phyloP scores from a whole-genome alignment of 2,113 vertebrate species.

The Caracal caracal region DNA sequence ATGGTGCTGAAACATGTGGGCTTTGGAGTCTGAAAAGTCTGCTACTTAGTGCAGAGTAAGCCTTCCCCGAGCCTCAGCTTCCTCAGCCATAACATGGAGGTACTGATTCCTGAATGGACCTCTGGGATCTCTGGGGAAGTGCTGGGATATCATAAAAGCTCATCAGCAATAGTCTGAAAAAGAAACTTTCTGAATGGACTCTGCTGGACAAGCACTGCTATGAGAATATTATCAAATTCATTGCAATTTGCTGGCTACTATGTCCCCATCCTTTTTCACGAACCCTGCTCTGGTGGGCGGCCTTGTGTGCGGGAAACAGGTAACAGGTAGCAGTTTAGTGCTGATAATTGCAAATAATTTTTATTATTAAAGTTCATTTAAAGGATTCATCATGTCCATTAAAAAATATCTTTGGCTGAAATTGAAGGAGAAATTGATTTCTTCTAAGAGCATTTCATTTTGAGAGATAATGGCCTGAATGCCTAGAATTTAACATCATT shows the following conservation, averaged over 20 bases:
- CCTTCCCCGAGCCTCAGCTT: neutral
- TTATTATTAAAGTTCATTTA: neutral
- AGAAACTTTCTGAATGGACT: neutral
- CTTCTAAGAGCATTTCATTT: neutral
- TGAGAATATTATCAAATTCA: too few species aligned
- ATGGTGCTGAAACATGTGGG: neutral
- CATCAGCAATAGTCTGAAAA: neutral
- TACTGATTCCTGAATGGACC: neutral
- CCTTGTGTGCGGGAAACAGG: neutral
- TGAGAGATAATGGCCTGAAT: neutral
- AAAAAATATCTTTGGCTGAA: neutral
- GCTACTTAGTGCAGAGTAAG: neutral
- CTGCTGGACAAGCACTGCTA: too few species aligned
- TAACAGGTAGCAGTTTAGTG: neutral
- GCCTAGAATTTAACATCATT: neutral
- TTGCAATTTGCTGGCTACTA: neutral
- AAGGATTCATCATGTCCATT: neutral
- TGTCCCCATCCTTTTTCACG: neutral
- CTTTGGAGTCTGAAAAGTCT: neutral
- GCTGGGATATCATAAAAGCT: too few species aligned
- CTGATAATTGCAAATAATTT: neutral
- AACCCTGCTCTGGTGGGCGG: rapidly evolving
- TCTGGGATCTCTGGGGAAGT: neutral
- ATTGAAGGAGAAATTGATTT: neutral
- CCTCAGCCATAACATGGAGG: neutral